These are phyloP conservation scores for Rachycentron canadum DNA, from an alignment of 2,797 vertebrate genomes.

Conservation along the genomic window DNA sequence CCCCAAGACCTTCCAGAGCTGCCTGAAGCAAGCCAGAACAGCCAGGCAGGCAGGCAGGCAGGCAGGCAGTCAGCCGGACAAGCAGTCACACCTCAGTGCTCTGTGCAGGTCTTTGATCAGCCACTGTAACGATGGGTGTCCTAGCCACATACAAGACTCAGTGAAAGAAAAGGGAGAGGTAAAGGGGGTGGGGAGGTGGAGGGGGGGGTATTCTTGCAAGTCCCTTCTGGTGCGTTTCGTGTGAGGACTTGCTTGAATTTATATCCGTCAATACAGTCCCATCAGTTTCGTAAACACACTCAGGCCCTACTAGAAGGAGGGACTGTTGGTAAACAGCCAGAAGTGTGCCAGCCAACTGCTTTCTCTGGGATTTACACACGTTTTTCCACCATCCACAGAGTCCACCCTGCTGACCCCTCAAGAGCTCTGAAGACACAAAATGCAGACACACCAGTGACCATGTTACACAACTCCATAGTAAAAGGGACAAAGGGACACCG, in stretches of 20 bases:
- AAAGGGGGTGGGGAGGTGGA: not conserved
- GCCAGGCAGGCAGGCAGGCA: conserved; percentile 19
- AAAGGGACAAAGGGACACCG: conserved; percentile 65
- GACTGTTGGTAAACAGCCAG: conserved; percentile 30
- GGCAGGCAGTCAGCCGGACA: conserved; percentile 42
- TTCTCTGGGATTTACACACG: not conserved
- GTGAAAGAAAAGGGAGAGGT: conserved; percentile 10
- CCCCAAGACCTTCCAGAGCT: conserved; percentile 49
- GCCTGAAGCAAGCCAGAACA: conserved; percentile 48
- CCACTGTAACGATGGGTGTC: conserved; percentile 40
- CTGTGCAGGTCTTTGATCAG: conserved; percentile 67
- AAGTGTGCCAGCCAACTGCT: conserved; percentile 31
- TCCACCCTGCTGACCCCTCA: conserved; percentile 16
- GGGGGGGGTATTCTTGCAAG: conserved; percentile 43
- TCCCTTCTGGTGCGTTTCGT: conserved; percentile 50
- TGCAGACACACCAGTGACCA: conserved; percentile 61
- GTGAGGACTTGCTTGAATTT: conserved; percentile 67
- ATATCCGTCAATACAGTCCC: conserved; percentile 24
- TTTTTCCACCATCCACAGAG: not conserved
- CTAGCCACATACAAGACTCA: conserved; percentile 30
- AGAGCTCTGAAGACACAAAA: conserved; percentile 52
- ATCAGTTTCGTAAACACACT: conserved; percentile 32
- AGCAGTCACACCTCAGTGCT: conserved; percentile 67
- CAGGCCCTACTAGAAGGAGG: conserved; percentile 18
- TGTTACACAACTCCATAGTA: conserved; percentile 77